phyloP scores from a whole-genome alignment of 1,140 invertebrate genomes.

The Caenorhabditis latens region DNA sequence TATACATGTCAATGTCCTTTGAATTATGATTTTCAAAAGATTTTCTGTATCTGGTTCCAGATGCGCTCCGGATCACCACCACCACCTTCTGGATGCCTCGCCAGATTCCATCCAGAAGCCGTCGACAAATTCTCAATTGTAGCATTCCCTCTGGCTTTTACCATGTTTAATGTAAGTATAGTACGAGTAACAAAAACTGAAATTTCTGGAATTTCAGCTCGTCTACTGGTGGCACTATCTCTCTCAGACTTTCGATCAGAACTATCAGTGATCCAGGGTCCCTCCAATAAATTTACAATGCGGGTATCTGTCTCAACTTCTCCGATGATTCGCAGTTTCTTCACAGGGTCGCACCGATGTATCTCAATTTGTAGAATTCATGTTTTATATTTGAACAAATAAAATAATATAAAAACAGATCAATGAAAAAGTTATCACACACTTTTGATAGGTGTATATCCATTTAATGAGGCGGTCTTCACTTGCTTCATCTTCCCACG shows the following conservation, averaged over 20 bases:
- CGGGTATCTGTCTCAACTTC: conserved; percentile 4
- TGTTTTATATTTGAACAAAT: conserved; percentile 1
- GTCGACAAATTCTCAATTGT: conserved; percentile 77
- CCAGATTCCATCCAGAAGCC: conserved; percentile 71
- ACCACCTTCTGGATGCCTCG: conserved; percentile 55
- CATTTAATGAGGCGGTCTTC: background rate
- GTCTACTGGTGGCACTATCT: conserved; percentile 70
- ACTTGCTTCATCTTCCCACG: background rate
- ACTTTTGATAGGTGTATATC: conserved; percentile 25
- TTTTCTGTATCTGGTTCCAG: conserved; percentile 53
- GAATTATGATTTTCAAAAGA: no score
- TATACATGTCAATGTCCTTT: no score
- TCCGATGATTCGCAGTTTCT: conserved; percentile 41
- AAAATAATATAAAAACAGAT: background rate
- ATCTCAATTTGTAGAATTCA: conserved; percentile 41
- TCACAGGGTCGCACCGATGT: conserved; percentile 16
- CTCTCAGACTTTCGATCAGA: conserved; percentile 66
- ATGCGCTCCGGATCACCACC: conserved; percentile 61
- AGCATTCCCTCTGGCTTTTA: conserved; percentile 72
- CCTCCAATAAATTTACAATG: background rate
- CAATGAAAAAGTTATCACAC: background rate
- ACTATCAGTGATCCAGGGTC: background rate
- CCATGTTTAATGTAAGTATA: conserved; percentile 69
- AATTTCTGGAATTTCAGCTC: conserved; percentile 50
- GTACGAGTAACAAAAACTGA: no score